Base-by-base conservation (phyloP, 2,888 invertebrate genomes). In the Eupeodes luniger region DNA sequence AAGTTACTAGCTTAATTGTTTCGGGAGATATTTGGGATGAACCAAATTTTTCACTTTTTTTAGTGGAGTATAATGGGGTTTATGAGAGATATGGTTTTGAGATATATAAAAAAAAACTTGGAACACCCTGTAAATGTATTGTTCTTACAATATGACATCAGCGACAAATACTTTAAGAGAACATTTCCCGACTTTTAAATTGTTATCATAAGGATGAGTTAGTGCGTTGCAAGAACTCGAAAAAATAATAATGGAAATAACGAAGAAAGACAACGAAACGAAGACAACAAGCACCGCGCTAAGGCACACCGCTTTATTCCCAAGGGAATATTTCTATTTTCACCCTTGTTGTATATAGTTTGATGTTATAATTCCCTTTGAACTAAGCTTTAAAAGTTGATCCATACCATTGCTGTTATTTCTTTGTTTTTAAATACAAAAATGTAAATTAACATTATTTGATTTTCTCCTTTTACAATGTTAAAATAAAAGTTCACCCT, bases 151-250 rank as follows among this genome's bases (percentile, higher is more conserved):
- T 7, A 19, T 10, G 10, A 5, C 51, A n/a, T 27, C 10, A 34
- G 16, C 0, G 51, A 67, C n/a, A 67, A 66, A 66, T 5, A 14
- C 36, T 12, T 69, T 70, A 9, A 14, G 6, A 27, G 19, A 70
- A 19, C 14, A 70, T 44, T 40, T 55, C 5, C 55, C 14, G 44
- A 70, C 55, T 70, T 70, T 70, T 70, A 70, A 36, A 70, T 53
- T 69, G 51, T 40, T 16, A 36, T 40, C 53, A 55, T 55, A 19
- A 55, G 53, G 19, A 40, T 40, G 40, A 70, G 2, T 10, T n/a
- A 69, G 19, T 19, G 44, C 16, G 55, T 40, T 27, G 16, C 7
- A 34, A 47, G 9, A 40, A 40, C 40, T 27, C 27, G 27, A 27
- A 40, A 40, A 40, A 66, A 49, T 49, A 66, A 53, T 53, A 5